Base-by-base conservation (phyloP, 2,888 invertebrate species). In the Drosophila prolongata region DNA sequence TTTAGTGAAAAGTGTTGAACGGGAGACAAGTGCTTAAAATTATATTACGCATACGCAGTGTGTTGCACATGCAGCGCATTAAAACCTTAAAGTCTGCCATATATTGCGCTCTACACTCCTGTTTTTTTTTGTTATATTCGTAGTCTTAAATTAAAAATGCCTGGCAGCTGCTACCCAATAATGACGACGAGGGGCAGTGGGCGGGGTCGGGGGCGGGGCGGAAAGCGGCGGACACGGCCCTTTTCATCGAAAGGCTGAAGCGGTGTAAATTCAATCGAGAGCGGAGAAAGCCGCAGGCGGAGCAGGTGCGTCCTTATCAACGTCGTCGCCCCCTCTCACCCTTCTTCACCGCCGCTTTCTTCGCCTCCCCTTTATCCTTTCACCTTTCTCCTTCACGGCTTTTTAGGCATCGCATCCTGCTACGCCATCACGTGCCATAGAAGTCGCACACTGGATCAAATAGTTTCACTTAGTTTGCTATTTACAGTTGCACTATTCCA, bases 1-100 rank as follows among this genome's bases (percentile, higher is more conserved):
- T 69, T 69, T 75, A 72, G 78, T 75, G 72, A 65, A 59, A 76
- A 50, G 67, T 53, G 60, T 46, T 57, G 46, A 27, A 40, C 11
- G 34, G 30, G n/a, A 11, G 40, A 37, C 14, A 27, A 49, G 44
- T 52, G 56, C 44, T 72, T 72, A 64, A 72, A 72, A 72, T 73
- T 72, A 72, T 53, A 72, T 72, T 72, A 72, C 73, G 71, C 71
- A 72, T 72, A 64, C 71, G 72, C 71, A 52, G 49, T 49, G 71
- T 62, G 55, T 37, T 64, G 44, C 64, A 50, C 42, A 43, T 61
- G 64, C 61, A 35, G 43, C 43, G 37, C 47, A 30, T 50, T 37
- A 65, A 65, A 24, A 43, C 50, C 42, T 64, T 50, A 38, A 65
- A 64, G 14, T 52, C 57, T 37, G n/a, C 13, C 8, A 24, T 35